Conservation (phyloP, 2,888 invertebrate species). For the Laothoe populi region DNA sequence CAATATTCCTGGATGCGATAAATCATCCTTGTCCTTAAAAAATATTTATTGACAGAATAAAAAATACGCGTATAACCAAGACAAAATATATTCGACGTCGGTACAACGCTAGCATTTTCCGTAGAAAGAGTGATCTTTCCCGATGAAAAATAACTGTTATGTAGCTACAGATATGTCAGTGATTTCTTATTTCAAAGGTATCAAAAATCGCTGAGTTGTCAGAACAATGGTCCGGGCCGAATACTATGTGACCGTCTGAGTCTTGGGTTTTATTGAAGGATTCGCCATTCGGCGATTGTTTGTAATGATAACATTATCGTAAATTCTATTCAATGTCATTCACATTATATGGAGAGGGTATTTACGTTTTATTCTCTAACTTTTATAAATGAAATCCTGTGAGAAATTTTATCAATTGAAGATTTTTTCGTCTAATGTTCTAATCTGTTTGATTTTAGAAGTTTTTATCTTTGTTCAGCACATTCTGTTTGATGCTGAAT, state of each 20-base stretch:
- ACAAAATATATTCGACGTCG: conserved; percentile 58
- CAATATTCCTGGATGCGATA: conserved; percentile 57
- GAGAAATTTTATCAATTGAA: conserved; percentile 34
- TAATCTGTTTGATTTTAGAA: background rate
- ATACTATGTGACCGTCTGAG: conserved; percentile 51
- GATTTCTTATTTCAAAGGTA: conserved; percentile 59
- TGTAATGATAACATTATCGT: conserved; percentile 56
- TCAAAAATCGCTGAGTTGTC: conserved; percentile 63
- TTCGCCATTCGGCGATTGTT: conserved; percentile 50
- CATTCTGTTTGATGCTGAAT: background rate
- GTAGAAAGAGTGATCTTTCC: conserved; percentile 47
- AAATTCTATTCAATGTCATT: conserved; percentile 58
- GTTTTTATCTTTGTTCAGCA: background rate
- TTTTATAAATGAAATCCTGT: conserved; percentile 31
- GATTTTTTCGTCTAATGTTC: conserved; percentile 33
- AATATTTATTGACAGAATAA: conserved; percentile 52
- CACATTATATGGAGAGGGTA: conserved; percentile 38
- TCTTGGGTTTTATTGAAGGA: conserved; percentile 50
- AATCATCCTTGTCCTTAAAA: conserved; percentile 56
- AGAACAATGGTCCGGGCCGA: conserved; percentile 53
- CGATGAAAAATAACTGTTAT: conserved; percentile 50
- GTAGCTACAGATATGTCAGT: conserved; percentile 53
- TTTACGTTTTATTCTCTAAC: conserved; percentile 10
- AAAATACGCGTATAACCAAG: conserved; percentile 55
- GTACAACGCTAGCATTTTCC: conserved; percentile 47